Base-by-base conservation (phyloP, 2,888 invertebrate species). In the Trichacis sp. region DNA sequence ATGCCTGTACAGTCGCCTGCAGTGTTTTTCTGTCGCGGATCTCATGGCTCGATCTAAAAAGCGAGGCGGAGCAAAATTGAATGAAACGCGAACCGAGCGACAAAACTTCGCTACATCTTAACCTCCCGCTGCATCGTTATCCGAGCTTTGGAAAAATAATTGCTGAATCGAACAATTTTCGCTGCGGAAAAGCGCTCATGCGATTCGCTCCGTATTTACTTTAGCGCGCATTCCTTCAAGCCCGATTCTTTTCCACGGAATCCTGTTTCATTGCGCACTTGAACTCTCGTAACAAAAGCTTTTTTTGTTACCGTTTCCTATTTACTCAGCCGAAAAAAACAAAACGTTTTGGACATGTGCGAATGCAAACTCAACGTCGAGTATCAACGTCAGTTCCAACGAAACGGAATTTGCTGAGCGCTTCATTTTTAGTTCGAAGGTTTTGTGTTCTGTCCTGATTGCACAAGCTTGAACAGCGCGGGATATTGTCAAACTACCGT, bases 381-480 rank as follows among this genome's bases (percentile, higher is more conserved):
- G 48, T 30, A 38, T 48, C 56, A 56, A 57, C 53, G 48, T 11
- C 52, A 56, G 40, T 45, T 15, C 19, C 18, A 54, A 64, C 43
- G 43, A 49, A 38, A 43, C 36, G 50, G 55, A 58, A 51, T 9
- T 50, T 11, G 17, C 20, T 38, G 48, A 63, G 50, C 30, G 57
- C 38, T 49, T 46, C 30, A 53, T 47, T 54, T 46, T 53, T 54
- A 54, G 55, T 53, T 62, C 52, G 48, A 15, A 43, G 48, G 52
- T 62, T 62, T 56, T 40, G 51, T 36, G 49, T 38, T 51, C 51
- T 36, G 38, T 52, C 29, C 42, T 57, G 63, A 63, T 63, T 63
- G 58, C 50, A 47, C 50, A 29, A 36, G 54, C 48, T 50, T 54
- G 57, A 42, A 46, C 54, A 57, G 40, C 14, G 12, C 15, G 15